Evolutionary conservation across 2,888 invertebrate species (phyloP), one percentile per base, ranked within the genome.

Genomic region (Dynastes maya): DNA sequence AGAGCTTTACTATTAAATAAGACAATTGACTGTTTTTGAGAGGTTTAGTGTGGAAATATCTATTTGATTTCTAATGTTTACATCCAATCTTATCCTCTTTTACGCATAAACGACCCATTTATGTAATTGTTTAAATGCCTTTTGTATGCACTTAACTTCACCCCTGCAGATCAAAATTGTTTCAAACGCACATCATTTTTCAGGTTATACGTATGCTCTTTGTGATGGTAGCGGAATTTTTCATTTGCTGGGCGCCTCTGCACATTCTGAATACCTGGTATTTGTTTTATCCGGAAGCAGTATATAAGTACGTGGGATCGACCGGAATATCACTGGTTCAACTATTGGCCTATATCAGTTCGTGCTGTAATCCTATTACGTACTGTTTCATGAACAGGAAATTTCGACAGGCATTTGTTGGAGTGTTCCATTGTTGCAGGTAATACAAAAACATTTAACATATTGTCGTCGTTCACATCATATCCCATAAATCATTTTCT

Each of bases 331-430:
- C 91, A 63, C 88, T 91, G 79, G 89, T 92, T 70, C 92, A 92
- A 81, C 88, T 93, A 13, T 85, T 93, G 70, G 91, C 92, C 3
- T 93, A 92, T 84, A 88, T 90, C 2, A 92, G 92, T 8, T 90
- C 91, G 68, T 93, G 93, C 85, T 92, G 92, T 84, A 94, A 94
- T 85, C 93, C 93, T 3, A 92, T 94, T 82, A 93, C 93, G 1
- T 93, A 93, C 86, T 93, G 93, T 85, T 93, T 93, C 86, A 92
- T 93, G 92, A 93, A 93, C 87, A 90, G 90, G 77, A 91, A 91
- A 79, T 93, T 93, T 86, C 88, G 93, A n/a, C 91, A 92, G 81
- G 91, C 92, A 6, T 92, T 94, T 84, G 86, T 92, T 77, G 86
- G 89, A 51, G 89, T 90, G 27, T 92, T 92, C 84, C 89, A 90